phyloP scores from a whole-genome alignment of 2,113 vertebrate species.

The Ictalurus punctatus region DNA sequence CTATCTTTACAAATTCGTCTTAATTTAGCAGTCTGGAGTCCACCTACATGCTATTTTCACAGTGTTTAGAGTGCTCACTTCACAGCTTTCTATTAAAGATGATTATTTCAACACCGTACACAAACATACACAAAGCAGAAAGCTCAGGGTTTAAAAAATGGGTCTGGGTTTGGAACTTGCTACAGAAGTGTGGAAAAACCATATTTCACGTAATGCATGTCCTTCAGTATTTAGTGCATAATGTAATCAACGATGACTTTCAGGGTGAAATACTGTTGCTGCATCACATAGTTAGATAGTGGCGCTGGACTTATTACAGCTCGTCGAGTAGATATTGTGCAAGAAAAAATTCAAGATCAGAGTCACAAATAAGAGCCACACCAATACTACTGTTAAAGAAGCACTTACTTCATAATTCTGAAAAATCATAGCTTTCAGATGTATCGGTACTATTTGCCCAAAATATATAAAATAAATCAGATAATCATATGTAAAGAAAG shows the following conservation, averaged over 20 bases:
- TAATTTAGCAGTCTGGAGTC: neutral
- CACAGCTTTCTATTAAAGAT: neutral
- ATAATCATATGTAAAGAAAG: neutral
- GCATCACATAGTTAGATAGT: neutral
- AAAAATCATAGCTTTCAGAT: neutral
- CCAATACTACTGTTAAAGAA: neutral
- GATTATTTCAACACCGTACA: neutral
- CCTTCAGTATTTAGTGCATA: neutral
- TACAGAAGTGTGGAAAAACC: neutral
- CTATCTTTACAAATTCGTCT: neutral
- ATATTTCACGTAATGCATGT: neutral
- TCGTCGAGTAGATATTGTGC: neutral
- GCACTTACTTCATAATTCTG: neutral
- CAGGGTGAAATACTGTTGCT: neutral
- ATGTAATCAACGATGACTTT: neutral
- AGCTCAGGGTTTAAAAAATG: neutral
- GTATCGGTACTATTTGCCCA: neutral
- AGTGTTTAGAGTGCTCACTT: neutral
- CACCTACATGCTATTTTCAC: neutral
- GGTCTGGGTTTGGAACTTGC: neutral
- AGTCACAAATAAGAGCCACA: neutral
- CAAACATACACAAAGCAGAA: neutral
- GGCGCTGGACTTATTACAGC: neutral
- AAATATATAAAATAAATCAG: neutral
- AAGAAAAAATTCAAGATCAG: too few species aligned